Evolutionary conservation across 2,113 vertebrate species (phyloP).

Genomic region (Mixornis gularis): DNA sequence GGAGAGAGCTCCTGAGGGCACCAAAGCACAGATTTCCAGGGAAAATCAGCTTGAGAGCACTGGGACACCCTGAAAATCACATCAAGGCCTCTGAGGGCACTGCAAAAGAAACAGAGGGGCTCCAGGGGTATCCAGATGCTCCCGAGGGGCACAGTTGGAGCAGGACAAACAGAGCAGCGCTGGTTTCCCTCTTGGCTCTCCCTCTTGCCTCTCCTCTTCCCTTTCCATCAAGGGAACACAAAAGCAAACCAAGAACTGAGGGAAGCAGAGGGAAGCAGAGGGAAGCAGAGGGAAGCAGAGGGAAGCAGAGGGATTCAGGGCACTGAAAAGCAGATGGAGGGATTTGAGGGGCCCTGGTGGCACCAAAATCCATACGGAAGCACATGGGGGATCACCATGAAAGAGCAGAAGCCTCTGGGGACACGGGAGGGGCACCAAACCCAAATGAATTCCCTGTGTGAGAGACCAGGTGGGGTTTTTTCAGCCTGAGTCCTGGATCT

Average conservation of each 20-base stretch:
- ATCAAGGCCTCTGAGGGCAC: background rate
- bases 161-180: background rate
- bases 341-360: background rate
- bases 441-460: background rate
- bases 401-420: background rate
- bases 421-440: accelerated
- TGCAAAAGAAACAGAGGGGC: background rate
- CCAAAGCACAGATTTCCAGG: background rate
- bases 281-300: background rate
- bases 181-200: background rate
- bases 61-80: background rate
- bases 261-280: background rate
- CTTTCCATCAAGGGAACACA: background rate
- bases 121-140: background rate
- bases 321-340: background rate
- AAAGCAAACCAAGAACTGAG: background rate
- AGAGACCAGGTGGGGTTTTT: background rate
- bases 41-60: background rate
- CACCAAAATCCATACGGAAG: background rate
- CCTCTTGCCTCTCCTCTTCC: background rate
- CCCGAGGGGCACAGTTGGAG: background rate
- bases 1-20: background rate
- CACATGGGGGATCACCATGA: too few species aligned
- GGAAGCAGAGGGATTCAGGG: background rate
- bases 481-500: background rate